These are phyloP conservation scores for Hemiprocne comata DNA, from an alignment of 2,113 vertebrate genomes.

Conservation along the genomic window DNA sequence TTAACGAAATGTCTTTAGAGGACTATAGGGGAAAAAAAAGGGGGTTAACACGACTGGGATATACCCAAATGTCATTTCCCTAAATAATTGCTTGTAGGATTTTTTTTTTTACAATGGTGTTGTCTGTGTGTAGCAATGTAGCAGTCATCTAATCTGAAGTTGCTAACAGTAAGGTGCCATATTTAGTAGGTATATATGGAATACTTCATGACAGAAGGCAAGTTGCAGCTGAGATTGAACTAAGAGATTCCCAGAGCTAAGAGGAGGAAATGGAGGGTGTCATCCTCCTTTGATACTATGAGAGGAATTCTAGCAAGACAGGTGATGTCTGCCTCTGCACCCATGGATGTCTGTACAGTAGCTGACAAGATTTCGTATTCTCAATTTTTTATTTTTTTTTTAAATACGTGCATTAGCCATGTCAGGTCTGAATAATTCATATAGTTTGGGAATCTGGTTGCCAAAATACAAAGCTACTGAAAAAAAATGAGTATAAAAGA, in stretches of 20 bases:
- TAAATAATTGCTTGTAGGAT: background rate
- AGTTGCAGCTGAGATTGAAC: background rate
- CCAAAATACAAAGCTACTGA: background rate
- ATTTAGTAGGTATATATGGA: background rate
- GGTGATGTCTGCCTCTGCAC: background rate
- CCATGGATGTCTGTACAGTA: background rate
- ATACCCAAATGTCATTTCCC: background rate
- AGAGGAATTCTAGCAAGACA: background rate
- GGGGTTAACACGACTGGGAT: background rate
- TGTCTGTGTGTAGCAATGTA: background rate
- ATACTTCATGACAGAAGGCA: background rate
- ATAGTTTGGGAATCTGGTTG: background rate
- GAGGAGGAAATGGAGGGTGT: background rate
- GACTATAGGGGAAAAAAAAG: background rate
- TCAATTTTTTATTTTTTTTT: background rate
- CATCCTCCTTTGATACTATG: background rate
- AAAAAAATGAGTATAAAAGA: background rate
- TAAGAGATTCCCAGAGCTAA: background rate
- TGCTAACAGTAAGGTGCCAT: background rate
- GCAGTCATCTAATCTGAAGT: background rate
- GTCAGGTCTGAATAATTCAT: background rate
- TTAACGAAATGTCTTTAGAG: background rate
- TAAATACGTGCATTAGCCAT: background rate
- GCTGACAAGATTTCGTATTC: background rate
- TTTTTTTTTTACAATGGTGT: fast-evolving